These are phyloP conservation scores for Morus bassanus DNA, from an alignment of 2,797 vertebrate species.

Conservation along the genomic window DNA sequence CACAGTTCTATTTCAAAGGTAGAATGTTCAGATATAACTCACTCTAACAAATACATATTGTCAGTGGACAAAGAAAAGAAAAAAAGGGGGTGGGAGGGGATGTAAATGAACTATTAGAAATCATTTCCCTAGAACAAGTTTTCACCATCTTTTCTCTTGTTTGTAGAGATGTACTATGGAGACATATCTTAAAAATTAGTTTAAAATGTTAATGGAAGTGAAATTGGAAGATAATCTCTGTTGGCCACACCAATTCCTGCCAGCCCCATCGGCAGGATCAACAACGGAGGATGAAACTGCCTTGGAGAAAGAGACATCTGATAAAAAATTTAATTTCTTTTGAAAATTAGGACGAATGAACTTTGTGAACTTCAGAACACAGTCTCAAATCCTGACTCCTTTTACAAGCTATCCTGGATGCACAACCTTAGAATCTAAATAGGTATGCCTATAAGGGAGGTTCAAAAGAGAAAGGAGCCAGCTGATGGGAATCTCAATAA, in stretches of 20 bases:
- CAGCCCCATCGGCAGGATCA: background rate
- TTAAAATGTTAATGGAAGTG: background rate
- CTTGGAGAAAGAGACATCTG: background rate
- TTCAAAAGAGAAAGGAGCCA: background rate
- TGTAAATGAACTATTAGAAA: background rate
- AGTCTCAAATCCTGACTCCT: background rate
- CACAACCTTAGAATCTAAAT: background rate
- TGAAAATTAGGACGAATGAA: background rate
- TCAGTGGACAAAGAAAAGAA: background rate
- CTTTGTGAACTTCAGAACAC: background rate
- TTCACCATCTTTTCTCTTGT: background rate
- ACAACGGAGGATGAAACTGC: background rate
- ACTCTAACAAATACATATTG: background rate
- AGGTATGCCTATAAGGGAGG: accelerated
- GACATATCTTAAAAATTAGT: background rate
- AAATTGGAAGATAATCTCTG: background rate
- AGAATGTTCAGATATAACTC: background rate
- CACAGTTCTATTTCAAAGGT: background rate
- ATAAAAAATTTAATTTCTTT: background rate
- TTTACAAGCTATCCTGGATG: background rate
- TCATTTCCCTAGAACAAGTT: background rate
- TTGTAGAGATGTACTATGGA: background rate
- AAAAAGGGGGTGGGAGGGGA: accelerated
- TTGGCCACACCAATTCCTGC: background rate
- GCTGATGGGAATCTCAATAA: background rate